phyloP scores from a whole-genome alignment of 2,888 invertebrate species.

The Mimumesa dahlbomi region DNA sequence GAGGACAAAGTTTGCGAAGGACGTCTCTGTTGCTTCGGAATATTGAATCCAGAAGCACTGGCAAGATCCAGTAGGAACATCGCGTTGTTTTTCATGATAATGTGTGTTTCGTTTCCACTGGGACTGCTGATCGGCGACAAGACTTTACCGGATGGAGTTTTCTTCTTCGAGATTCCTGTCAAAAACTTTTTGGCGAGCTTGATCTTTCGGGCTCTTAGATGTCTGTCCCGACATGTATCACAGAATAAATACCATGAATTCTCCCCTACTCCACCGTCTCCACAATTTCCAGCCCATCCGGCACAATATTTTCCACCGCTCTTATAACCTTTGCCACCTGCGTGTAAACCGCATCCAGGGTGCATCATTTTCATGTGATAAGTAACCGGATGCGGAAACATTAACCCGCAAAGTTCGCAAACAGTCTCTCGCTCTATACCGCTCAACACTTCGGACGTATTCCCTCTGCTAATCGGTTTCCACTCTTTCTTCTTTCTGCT shows the following conservation, averaged over 20 bases:
- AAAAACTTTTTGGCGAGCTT: slow-evolving; percentile 74
- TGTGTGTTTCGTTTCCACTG: slow-evolving; percentile 82
- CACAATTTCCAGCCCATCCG: slow-evolving; percentile 94
- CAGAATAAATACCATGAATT: slow-evolving; percentile 96
- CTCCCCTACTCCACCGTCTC: slow-evolving; percentile 90
- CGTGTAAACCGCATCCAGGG: slow-evolving; percentile 93
- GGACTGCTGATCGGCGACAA: slow-evolving; percentile 76
- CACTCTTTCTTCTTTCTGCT: slow-evolving; percentile 84
- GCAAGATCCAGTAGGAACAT: slow-evolving; percentile 95
- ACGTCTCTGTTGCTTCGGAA: slow-evolving; percentile 78
- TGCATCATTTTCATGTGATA: slow-evolving; percentile 95
- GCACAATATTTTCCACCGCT: slow-evolving; percentile 93
- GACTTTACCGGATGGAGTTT: slow-evolving; percentile 62
- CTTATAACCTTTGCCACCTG: slow-evolving; percentile 95
- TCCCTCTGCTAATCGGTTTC: slow-evolving; percentile 73
- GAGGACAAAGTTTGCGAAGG: slow-evolving; percentile 81
- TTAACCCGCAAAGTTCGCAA: slow-evolving; percentile 94
- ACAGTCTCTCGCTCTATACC: slow-evolving; percentile 79
- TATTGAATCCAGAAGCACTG: slow-evolving; percentile 84
- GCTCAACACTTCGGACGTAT: slow-evolving; percentile 52
- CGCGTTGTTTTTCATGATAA: slow-evolving; percentile 95
- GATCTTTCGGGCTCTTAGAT: slow-evolving; percentile 79
- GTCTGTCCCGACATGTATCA: slow-evolving; percentile 93
- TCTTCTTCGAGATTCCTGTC: slow-evolving; percentile 69
- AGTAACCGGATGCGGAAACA: slow-evolving; percentile 90